Base-by-base conservation (phyloP, 1,140 invertebrate species). In the Pseudomyrmex concolor region DNA sequence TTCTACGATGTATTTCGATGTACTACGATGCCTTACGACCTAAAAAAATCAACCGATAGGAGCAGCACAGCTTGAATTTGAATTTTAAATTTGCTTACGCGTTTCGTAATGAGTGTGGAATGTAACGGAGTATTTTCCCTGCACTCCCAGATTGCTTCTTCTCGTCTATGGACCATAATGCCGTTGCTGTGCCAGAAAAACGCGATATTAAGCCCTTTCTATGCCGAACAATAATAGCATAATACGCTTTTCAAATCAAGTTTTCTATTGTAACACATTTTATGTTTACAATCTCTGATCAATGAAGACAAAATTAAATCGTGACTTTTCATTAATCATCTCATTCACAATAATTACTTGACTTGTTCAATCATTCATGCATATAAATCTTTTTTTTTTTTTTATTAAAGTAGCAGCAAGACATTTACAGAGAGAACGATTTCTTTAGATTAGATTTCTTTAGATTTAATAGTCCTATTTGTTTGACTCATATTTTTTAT, bases 31-130 rank as follows among this genome's bases (percentile, higher is more conserved):
- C 50, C 60, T 80, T 74, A 70, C 81, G 84, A 85, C 76, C 84
- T 81, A 63, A 90, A 91, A 90, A 34, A 34, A 89, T 91, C 83
- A 63, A 50, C 45, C 67, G 50, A 71, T 60, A 76, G 68, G n/a
- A n/a, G 22, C 43, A 8, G 10, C 34, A 64, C 82, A 59, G 13
- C 60, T 55, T 62, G 19, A 43, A 92, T 93, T 92, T 93, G 83
- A 92, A 92, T 88, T 93, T 91, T 77, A 91, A 93, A 92, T 92
- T 92, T 89, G 84, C 71, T 85, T 78, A 84, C 72, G 70, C 83
- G 83, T 81, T 89, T 70, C 78, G 86, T 89, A 90, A 91, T 89
- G 71, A 91, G 72, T 68, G 62, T 88, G 91, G 91, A 93, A 93
- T 92, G 91, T 93, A 93, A 93, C 92, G 92, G 92, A 10, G 66